Evolutionary conservation across 2,888 invertebrate genomes (phyloP), one percentile per base, ranked within the genome.

Genomic region (Gymnocheta viridis): DNA sequence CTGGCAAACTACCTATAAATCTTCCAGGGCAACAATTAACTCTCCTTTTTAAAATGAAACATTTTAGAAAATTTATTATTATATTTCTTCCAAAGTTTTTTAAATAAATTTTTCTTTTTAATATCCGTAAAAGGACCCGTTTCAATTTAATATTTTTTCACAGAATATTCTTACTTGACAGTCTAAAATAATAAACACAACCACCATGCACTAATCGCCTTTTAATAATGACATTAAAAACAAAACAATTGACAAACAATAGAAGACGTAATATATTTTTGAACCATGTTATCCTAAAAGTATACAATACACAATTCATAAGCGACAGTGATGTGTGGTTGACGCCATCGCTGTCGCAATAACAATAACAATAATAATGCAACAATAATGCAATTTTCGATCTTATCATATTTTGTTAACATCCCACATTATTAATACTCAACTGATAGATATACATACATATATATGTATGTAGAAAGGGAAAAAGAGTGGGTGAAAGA

Each of bases 381-480:
- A 81, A 84, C 81, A 77, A 77, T 81, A 81, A 77, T 82, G 84
- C 77, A 84, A 62, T 77, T 78, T 73, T 72, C n/a, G 84, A 84
- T 84, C 77, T 77, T 81, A 84, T 84, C 84, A 47, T 49, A 70
- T 77, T 73, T 66, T 77, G 77, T 69, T 81, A 82, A 78, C 62
- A 82, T 73, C 73, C 19, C 44, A 66, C 58, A 79, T 73, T 49
- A 51, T 32, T 49, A 41, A 17, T 51, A n/a, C 24, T 14, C 35
- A 12, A 35, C 6, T 7, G 24, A 47, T n/a, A n/a, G n/a, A n/a
- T n/a, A n/a, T n/a, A n/a, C n/a, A n/a, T n/a, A n/a, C n/a, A n/a
- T n/a, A n/a, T n/a, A n/a, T n/a, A n/a, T n/a, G n/a, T n/a, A n/a
- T n/a, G n/a, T n/a, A n/a, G 19, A 17, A 7, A 17, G 47, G 3